These are phyloP conservation scores for Tenthredo mesomela DNA, from an alignment of 2,888 invertebrate genomes.

Conservation along the genomic window DNA sequence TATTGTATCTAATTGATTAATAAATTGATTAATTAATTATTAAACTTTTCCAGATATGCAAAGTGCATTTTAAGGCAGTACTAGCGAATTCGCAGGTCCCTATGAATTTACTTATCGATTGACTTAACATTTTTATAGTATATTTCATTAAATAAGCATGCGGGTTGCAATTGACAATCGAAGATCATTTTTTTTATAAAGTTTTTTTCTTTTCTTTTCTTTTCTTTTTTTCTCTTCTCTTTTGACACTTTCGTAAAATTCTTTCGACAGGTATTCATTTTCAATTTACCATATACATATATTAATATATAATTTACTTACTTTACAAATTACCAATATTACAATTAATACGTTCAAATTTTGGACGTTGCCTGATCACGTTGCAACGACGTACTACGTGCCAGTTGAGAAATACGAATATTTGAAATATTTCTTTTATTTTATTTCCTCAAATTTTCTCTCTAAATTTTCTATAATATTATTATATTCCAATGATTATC, in stretches of 20 bases:
- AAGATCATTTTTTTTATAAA: slow-evolving; percentile 17
- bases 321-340: neutral
- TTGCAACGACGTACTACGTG: neutral
- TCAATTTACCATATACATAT: neutral
- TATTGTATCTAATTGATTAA: slow-evolving; percentile 27
- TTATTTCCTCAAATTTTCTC: neutral
- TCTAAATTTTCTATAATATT: neutral
- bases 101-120: slow-evolving; percentile 48
- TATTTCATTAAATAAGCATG: slow-evolving; percentile 25
- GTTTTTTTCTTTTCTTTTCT: neutral
- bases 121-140: slow-evolving; percentile 17
- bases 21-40: slow-evolving; percentile 27
- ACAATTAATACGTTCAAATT: slow-evolving; percentile 27
- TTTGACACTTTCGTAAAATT: neutral
- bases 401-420: neutral
- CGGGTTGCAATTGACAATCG: slow-evolving; percentile 38
- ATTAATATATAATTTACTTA: neutral
- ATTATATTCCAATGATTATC: slow-evolving; percentile 11
- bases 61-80: slow-evolving; percentile 52
- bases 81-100: slow-evolving; percentile 50
- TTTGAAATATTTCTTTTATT: neutral
- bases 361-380: slow-evolving; percentile 23
- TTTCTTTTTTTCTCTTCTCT: neutral
- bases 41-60: slow-evolving; percentile 51
- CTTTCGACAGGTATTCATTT: slow-evolving; percentile 3